Evolutionary conservation across 2,113 vertebrate species (phyloP), one percentile per base, ranked within the genome.

Genomic region (Pseudorasbora parva): DNA sequence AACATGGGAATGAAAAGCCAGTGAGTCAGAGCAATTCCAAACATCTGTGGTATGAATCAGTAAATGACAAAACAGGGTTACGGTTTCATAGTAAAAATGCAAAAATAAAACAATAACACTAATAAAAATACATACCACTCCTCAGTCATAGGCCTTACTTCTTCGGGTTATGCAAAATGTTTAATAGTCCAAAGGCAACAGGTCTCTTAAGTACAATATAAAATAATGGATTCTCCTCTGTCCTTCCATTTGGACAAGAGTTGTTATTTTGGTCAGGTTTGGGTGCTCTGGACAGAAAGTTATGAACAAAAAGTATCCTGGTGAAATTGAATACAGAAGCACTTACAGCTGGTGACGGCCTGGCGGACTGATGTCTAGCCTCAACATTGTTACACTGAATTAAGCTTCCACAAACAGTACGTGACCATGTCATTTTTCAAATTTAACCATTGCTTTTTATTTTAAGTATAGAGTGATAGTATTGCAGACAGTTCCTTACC

Each of bases 41-140:
- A 80, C 69, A 84, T 85, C 45, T 66, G 74, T 84, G 56, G 78
- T 86, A 90, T 89, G 83, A 92, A 87, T 90, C 87, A 91, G 27
- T 74, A 41, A 82, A 51, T 27, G n/a, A 84, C 69, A 85, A 89
- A 82, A 86, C 62, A 85, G 41, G 54, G 21, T n/a, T 72, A 57
- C 62, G 33, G 51, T 59, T 78, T 66, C 23, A 41, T 37, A 69
- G 59, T 77, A 66, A 75, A 72, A 77, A 84, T 86, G 75, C 78
- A 71, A 82, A 91, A 91, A 78, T 33, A 69, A 60, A 89, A 81
- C 88, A 71, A 74, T 64, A 84, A 82, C 33, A 69, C 49, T 27
- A 85, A 68, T 84, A 37, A 75, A 83, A 88, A 88, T 43, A 74
- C 19, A 69, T 49, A 83, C 62, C 43, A 51, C 37, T 86, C 82